Percentiles rank a stretch among this genome's conserved stretches.
phyloP scores from a whole-genome alignment of 2,113 vertebrate species.

The Carettochelys insculpta region DNA sequence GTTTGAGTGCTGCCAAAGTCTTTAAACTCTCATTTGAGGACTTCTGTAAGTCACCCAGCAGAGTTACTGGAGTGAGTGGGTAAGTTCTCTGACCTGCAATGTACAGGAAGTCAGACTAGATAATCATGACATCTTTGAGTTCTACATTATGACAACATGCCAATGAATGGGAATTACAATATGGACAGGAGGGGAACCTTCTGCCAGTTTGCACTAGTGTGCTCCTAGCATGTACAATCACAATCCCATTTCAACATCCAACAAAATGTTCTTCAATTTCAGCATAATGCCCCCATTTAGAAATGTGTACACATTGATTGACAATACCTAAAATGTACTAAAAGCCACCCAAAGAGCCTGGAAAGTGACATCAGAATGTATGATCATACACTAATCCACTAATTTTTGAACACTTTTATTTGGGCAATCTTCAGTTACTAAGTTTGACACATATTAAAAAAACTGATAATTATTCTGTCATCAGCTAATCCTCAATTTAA shows the following conservation, averaged over 20 bases:
- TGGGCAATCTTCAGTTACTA: constrained; percentile 32
- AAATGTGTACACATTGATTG: neutral
- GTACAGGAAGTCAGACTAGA: neutral
- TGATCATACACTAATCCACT: constrained; percentile 44
- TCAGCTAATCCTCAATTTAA: constrained; percentile 30
- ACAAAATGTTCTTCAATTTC: neutral
- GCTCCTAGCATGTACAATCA: neutral
- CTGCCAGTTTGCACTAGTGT: neutral
- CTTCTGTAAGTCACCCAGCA: too few species aligned
- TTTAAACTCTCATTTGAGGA: too few species aligned
- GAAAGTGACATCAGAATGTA: constrained; percentile 22
- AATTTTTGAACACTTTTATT: constrained; percentile 53
- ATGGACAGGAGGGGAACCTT: neutral
- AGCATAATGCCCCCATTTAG: constrained; percentile 22
- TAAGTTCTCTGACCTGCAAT: too few species aligned
- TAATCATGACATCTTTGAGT: neutral
- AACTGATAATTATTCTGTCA: constrained; percentile 5
- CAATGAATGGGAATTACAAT: neutral
- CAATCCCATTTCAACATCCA: neutral
- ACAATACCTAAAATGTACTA: neutral
- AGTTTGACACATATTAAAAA: constrained; percentile 15
- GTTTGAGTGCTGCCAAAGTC: too few species aligned
- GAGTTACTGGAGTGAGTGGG: too few species aligned
- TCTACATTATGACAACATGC: neutral
- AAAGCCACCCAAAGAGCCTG: constrained; percentile 21